Evolutionary conservation across 2,888 invertebrate species (phyloP).

Genomic region (Pyrgus malvae): DNA sequence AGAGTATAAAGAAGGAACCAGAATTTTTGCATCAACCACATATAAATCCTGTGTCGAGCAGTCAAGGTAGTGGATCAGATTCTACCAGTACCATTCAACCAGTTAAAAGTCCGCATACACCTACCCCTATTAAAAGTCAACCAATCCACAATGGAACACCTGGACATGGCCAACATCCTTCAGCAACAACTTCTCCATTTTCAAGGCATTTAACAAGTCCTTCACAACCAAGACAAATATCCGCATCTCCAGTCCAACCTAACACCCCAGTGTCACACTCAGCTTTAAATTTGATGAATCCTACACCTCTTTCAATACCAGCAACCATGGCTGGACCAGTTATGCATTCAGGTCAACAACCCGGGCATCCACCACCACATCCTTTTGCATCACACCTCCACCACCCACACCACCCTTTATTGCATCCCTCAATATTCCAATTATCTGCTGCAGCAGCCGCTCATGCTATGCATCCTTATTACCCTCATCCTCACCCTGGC

Average conservation of each 20-base stretch:
- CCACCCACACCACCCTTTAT: slow-evolving; percentile 87
- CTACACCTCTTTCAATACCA: slow-evolving; percentile 82
- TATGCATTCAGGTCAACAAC: slow-evolving; percentile 89
- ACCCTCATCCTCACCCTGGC: slow-evolving; percentile 85
- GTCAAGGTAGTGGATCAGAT: slow-evolving; percentile 69
- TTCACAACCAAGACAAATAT: slow-evolving; percentile 73
- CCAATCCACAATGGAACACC: slow-evolving; percentile 65
- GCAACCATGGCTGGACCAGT: slow-evolving; percentile 85
- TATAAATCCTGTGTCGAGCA: slow-evolving; percentile 76
- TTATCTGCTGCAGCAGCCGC: slow-evolving; percentile 84
- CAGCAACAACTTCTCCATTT: slow-evolving; percentile 75
- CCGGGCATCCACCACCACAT: slow-evolving; percentile 85
- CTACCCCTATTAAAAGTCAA: slow-evolving; percentile 78
- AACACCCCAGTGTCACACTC: slow-evolving; percentile 81
- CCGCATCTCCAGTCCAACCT: slow-evolving; percentile 73
- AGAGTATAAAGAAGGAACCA: slow-evolving; percentile 89
- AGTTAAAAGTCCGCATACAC: slow-evolving; percentile 79
- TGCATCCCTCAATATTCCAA: slow-evolving; percentile 84
- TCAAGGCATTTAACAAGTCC: slow-evolving; percentile 75
- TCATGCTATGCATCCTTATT: slow-evolving; percentile 87
- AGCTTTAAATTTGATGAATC: slow-evolving; percentile 84
- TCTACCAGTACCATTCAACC: slow-evolving; percentile 77
- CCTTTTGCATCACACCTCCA: slow-evolving; percentile 86
- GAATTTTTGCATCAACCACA: slow-evolving; percentile 81
- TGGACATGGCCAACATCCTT: slow-evolving; percentile 63